Conservation (phyloP, 2,888 invertebrate genomes). For the Anoncus sp. region DNA sequence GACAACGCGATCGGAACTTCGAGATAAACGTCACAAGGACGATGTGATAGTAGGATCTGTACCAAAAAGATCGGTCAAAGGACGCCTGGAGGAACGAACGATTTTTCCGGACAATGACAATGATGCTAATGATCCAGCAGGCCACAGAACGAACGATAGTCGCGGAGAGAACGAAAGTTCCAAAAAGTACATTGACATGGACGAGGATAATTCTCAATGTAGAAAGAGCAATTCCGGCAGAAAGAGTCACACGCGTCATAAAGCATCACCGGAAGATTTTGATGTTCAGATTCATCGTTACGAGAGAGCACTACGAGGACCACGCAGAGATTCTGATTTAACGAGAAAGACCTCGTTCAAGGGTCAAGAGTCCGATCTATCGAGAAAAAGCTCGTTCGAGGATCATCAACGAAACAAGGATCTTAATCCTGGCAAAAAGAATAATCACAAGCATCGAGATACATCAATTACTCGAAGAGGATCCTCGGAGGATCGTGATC, state of each 20-base stretch:
- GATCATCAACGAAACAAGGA: slow-evolving; percentile 57
- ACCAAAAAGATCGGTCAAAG: slow-evolving; percentile 34
- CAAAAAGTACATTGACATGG: slow-evolving; percentile 61
- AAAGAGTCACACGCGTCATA: slow-evolving; percentile 42
- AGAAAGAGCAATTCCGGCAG: slow-evolving; percentile 67
- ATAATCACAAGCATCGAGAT: slow-evolving; percentile 34
- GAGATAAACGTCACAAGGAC: slow-evolving; percentile 31
- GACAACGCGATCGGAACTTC: slow-evolving; percentile 7
- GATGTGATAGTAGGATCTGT: slow-evolving; percentile 21
- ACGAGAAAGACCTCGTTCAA: slow-evolving; percentile 64
- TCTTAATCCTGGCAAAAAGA: slow-evolving; percentile 52
- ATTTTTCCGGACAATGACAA: slow-evolving; percentile 39
- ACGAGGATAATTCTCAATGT: slow-evolving; percentile 67
- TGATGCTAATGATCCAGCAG: not conserved
- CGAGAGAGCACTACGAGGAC: slow-evolving; percentile 69
- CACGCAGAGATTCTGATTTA: slow-evolving; percentile 69
- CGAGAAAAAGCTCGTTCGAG: slow-evolving; percentile 71
- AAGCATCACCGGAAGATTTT: slow-evolving; percentile 70
- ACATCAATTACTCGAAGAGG: slow-evolving; percentile 62
- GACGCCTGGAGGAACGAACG: slow-evolving; percentile 22
- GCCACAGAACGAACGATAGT: slow-evolving; percentile 30
- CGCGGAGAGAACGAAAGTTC: slow-evolving; percentile 46
- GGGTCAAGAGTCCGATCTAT: slow-evolving; percentile 64
- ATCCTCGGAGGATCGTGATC: slow-evolving; percentile 64
- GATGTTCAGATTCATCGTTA: slow-evolving; percentile 75